Percentiles rank a stretch among this genome's conserved stretches.
Conservation (phyloP, 2,888 invertebrate species). For the Chorisops tibialis region DNA sequence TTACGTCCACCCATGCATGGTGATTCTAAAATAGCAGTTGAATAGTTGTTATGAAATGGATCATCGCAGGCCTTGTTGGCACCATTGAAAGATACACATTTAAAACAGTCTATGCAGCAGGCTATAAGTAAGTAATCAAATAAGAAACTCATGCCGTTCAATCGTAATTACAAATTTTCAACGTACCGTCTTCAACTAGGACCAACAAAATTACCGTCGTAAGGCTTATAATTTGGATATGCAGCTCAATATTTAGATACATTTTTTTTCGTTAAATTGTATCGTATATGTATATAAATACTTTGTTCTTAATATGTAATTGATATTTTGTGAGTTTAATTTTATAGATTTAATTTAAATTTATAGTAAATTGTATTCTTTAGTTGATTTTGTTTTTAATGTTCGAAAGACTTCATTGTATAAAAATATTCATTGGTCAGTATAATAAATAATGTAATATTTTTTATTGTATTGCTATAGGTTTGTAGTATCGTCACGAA, state of each 20-base stretch:
- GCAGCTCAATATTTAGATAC: conserved; percentile 36
- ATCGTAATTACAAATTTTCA: too few relatives aligned
- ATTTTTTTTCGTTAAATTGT: conserved; percentile 26
- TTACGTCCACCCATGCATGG: conserved; percentile 94
- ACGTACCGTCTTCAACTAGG: conserved; percentile 36
- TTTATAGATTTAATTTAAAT: too few relatives aligned
- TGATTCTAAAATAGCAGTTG: conserved; percentile 75
- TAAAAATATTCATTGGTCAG: too few relatives aligned
- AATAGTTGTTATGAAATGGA: conserved; percentile 91
- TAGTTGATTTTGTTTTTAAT: too few relatives aligned
- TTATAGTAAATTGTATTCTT: too few relatives aligned
- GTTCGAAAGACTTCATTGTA: too few relatives aligned
- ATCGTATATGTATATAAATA: too few relatives aligned
- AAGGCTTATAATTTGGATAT: conserved; percentile 37
- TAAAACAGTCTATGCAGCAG: conserved; percentile 88
- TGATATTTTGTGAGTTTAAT: too few relatives aligned
- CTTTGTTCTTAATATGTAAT: too few relatives aligned
- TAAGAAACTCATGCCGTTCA: background rate
- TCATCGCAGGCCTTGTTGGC: conserved; percentile 87
- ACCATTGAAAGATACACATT: conserved; percentile 90
- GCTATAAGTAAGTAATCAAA: conserved; percentile 46
- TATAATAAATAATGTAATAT: too few relatives aligned
- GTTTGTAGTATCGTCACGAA: too few relatives aligned
- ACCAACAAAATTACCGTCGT: conserved; percentile 36
- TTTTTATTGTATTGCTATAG: too few relatives aligned